Evolutionary conservation across 2,797 vertebrate species (phyloP), one percentile per base, ranked within the genome.

Genomic region (Euthynnus affinis): DNA sequence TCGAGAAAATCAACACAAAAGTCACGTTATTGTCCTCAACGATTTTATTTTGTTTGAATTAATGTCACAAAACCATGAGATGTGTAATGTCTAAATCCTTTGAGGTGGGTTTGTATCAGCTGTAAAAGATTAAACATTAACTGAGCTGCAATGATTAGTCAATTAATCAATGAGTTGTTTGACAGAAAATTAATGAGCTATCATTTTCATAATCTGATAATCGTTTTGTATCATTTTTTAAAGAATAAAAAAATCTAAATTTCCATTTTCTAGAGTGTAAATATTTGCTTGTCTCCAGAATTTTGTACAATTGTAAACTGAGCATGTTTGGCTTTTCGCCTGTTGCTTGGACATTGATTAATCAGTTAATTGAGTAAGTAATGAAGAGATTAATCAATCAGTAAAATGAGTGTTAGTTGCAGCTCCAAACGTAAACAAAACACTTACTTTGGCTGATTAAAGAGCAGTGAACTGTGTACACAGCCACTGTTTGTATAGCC

Each of bases 41-140:
- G 4, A 13, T 60, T 14, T 32, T 68, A 13, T 29, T 56, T 56
- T 62, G 15, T 27, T 34, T 53, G 42, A 67, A 27, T 70, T 32
- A 67, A 75, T 67, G 64, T 55, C 46, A 71, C 44, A 81, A 77
- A 70, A 68, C 9, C 9, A 25, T 12, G 20, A 40, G 29, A 32
- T 59, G 64, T 76, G 61, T 77, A 67, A 77, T 55, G 20, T 71
- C 71, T 61, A 76, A 66, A 67, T n/a, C 37, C 48, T 62, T 12
- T 32, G 9, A 64, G 9, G 20, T 42, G 10, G 5, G 55, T 22
- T 22, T 46, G 9, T 22, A 25, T 78, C 40, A 57, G 20, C 25
- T 56, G 66, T 67, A 27, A 61, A 81, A 74, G 62, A 65, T 80
- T 42, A 56, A 82, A 66, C 49, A 60, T 65, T 23, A 74, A 62